Evolutionary conservation across 1,140 invertebrate species (phyloP).

Genomic region (Neuroterus valhalla): DNA sequence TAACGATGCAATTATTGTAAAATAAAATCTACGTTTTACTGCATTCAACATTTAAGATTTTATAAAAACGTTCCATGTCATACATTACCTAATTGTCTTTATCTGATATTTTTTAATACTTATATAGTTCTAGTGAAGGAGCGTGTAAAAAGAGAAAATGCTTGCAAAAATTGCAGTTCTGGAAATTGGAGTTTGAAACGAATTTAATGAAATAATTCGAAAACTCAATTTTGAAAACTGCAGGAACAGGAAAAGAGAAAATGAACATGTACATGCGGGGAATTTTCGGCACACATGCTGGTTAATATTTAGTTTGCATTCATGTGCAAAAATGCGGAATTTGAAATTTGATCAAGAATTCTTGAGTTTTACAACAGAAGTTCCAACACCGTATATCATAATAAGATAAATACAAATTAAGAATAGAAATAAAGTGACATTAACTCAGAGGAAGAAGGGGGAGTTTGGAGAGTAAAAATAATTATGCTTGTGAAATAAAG

Average conservation of each 20-base stretch:
- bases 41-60: slow-evolving; percentile 12
- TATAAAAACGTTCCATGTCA: slow-evolving; percentile 15
- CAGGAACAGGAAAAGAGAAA: background rate
- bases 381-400: too few relatives aligned
- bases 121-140: slow-evolving; percentile 11
- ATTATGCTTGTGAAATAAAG: slow-evolving; percentile 5
- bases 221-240: background rate
- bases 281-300: background rate
- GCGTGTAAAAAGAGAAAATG: slow-evolving; percentile 39
- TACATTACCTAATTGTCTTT: background rate
- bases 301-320: too few relatives aligned
- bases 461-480: slow-evolving; percentile 38
- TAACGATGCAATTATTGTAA: too few relatives aligned
- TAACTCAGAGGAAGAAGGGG: too few relatives aligned
- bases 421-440: slow-evolving; percentile 36
- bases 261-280: slow-evolving; percentile 27
- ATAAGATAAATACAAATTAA: slow-evolving; percentile 29
- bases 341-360: too few relatives aligned
- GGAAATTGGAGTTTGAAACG: background rate
- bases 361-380: too few relatives aligned
- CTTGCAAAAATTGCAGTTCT: slow-evolving; percentile 26
- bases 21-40: too few relatives aligned
- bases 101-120: background rate
- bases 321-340: too few relatives aligned
- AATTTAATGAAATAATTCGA: background rate